Base-by-base conservation (phyloP, 2,797 vertebrate genomes). In the Neostethus bicornis region DNA sequence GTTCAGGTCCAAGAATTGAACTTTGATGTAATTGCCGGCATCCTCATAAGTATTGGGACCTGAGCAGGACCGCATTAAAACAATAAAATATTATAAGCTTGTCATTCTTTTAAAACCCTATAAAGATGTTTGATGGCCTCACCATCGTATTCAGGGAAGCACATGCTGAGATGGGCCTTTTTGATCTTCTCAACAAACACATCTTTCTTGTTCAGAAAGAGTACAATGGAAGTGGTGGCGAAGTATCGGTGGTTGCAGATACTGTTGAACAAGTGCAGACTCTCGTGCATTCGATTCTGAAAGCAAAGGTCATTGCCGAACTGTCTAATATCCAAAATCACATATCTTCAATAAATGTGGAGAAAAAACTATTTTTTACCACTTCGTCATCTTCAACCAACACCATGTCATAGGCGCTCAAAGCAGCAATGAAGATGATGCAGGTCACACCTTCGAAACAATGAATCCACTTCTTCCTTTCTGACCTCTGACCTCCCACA, bases 201-300 rank as follows among this genome's bases (percentile, higher is more conserved):
- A 0, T 99, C 97, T 75, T 99, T 99, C 91, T 99, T 99, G 93
- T 99, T 99, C 73, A 99, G 94, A 89, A 99, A 99, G 70, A 99
- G 96, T 58, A 98, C 96, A 0, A 99, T 98, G 74, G 96, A 98
- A 56, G 97, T 99, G 66, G 95, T 59, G 66, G 93, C 93, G 0
- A 99, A 99, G 90, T 98, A 99, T 53, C 96, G 95, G 65, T 99
- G 97, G 88, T 99, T 99, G 81, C 96, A 99, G 90, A 99, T 98
- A 69, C 97, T 99, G 85, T 99, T 99, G 92, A 99, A 99, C 87
- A 99, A 93, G 88, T 99, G 97, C 80, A 99, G 92, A 84, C 96
- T 99, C 88, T 99, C 97, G 0, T 99, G 97, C 97, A 99, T 99
- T 77, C 97, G 96, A 67, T 99, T 99, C 97, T 99, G 53, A 77